Percentiles rank a stretch among this genome's conserved stretches.
phyloP scores from a whole-genome alignment of 2,797 vertebrate genomes.

The Tiaroga cobitis region DNA sequence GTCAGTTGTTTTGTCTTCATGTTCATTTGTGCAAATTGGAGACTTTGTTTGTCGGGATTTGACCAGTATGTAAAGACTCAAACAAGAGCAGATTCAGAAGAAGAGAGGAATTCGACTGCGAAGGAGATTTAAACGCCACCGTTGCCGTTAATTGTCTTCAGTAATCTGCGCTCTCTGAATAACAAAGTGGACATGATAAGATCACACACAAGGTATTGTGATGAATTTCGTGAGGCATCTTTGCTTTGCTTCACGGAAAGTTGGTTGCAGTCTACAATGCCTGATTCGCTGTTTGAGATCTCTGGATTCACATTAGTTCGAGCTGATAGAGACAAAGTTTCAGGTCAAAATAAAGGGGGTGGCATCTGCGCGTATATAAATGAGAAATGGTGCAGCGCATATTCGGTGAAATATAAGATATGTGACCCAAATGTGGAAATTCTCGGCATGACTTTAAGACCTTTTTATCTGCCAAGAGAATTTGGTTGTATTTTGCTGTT shows the following conservation, averaged over 20 bases:
- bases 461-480: not conserved
- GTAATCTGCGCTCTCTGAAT: not conserved
- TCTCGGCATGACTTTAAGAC: not conserved
- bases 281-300: not conserved
- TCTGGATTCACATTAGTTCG: not conserved
- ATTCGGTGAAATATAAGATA: not conserved
- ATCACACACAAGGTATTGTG: not conserved
- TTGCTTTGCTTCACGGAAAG: not conserved
- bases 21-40: no score
- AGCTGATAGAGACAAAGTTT: not conserved
- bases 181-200: not conserved
- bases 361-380: not conserved
- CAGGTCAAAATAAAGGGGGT: not conserved
- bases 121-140: no score
- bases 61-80: no score
- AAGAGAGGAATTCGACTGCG: no score
- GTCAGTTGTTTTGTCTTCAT: not conserved
- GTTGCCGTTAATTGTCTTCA: no score
- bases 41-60: no score
- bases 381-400: not conserved
- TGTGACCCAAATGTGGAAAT: not conserved
- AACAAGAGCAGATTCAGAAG: no score
- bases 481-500: no score
- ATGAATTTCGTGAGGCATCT: not conserved
- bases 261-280: not conserved